Evolutionary conservation across 1,140 invertebrate species (phyloP).

Genomic region (Lordiphosa mommai): DNA sequence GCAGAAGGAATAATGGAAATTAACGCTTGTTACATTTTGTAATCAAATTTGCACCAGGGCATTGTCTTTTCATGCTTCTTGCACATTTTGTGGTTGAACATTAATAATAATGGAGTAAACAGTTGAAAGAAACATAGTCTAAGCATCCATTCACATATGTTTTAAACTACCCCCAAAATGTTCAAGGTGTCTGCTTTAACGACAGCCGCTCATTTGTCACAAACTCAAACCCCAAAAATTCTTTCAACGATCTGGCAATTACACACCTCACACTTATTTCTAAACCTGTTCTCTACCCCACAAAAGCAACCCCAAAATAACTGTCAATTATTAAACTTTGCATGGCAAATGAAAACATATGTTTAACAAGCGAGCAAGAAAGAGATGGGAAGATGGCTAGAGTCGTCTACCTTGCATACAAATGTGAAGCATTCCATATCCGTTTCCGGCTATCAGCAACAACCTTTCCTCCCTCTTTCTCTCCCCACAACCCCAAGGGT

Average conservation of each 20-base stretch:
- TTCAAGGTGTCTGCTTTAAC: conserved; percentile 27
- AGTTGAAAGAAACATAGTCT: not conserved
- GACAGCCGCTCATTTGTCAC: conserved; percentile 59
- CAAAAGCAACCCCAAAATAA: conserved; percentile 42
- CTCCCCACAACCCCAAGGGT: conserved; percentile 18
- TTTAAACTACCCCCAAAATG: not conserved
- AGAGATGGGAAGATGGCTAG: not conserved
- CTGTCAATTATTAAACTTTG: conserved; percentile 76
- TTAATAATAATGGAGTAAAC: conserved; percentile 21
- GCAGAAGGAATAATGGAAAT: conserved; percentile 51
- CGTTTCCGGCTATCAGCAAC: conserved; percentile 68
- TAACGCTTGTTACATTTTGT: conserved; percentile 55
- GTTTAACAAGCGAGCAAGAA: conserved; percentile 55
- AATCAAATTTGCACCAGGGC: conserved; percentile 59
- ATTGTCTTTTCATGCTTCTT: conserved; percentile 30
- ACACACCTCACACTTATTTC: conserved; percentile 39
- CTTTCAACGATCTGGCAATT: conserved; percentile 60
- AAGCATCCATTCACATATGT: not conserved
- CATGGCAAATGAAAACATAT: conserved; percentile 77
- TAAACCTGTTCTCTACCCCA: not conserved
- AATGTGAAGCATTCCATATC: conserved; percentile 53
- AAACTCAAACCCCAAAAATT: conserved; percentile 37
- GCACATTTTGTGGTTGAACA: conserved; percentile 21
- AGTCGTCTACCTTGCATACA: not conserved
- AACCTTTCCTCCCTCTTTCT: conserved; percentile 11